Evolutionary conservation across 2,888 invertebrate species (phyloP), one percentile per base, ranked within the genome.

Genomic region (Beris chalybata): DNA sequence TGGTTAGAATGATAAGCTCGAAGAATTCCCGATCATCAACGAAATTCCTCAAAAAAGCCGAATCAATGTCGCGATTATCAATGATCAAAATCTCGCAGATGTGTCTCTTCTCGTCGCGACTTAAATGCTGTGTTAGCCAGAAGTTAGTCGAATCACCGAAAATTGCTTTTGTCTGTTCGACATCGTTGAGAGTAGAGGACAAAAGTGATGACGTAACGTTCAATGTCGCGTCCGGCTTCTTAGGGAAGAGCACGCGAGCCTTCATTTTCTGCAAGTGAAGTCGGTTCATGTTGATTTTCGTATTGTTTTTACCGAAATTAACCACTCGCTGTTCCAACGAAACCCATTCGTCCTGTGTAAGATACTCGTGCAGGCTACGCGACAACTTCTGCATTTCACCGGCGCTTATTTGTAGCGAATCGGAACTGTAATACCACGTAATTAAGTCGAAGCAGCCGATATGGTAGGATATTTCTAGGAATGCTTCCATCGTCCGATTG

Each of bases 281-380:
- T 0, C 76, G 74, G 70, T 79, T 76, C 31, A 77, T 70, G 3
- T 76, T 75, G 54, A 72, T 73, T 13, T 79, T 79, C 53, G 78
- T 78, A 5, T 72, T 69, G 4, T 71, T 70, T 57, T 78, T 76
- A 12, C 79, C 81, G 65, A 79, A 80, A 44, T 80, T 81, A 7
- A 77, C 73, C 32, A 81, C 76, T n/a, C 79, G 72, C 67, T 80
- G 78, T 44, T 76, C 75, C 9, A 81, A 74, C 50, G 78, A 67
- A 3, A 72, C 71, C 80, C 80, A 81, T 64, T 80, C 78, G 4
- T 76, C 74, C 6, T 66, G 54, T 0, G 74, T 69, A 3, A 81
- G 71, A 54, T 77, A 79, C 1, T 71, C 67, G 48, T 77, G 75
- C 3, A 77, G 57, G 6, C 70, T 69, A 38, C 71, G 70, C 1